Conservation (phyloP, 1,140 invertebrate species). For the Venturia canescens region DNA sequence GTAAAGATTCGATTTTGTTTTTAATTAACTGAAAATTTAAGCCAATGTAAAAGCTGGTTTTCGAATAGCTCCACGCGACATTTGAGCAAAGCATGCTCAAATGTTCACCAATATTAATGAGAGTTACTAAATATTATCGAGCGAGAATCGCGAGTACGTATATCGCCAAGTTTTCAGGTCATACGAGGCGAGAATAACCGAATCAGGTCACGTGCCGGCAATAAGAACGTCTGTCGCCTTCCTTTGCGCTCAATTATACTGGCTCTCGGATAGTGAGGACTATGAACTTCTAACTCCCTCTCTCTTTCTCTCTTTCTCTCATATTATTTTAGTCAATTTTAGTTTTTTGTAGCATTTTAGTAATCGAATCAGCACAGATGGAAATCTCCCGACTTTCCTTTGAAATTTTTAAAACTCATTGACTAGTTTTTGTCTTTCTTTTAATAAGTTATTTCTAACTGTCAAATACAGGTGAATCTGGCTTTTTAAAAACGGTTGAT, state of each 20-base stretch:
- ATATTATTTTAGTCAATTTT: neutral
- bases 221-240: conserved; percentile 32
- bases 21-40: no score
- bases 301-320: neutral
- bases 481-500: no score
- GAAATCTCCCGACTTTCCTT: no score
- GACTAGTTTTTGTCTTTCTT: no score
- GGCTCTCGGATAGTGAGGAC: conserved; percentile 16
- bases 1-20: no score
- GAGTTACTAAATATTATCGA: conserved; percentile 7
- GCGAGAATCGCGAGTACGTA: neutral
- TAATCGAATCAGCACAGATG: no score
- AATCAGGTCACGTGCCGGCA: conserved; percentile 25
- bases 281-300: neutral
- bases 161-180: conserved; percentile 16
- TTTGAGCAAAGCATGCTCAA: neutral
- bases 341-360: no score
- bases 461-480: no score
- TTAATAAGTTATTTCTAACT: no score
- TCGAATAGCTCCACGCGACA: neutral
- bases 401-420: no score
- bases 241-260: conserved; percentile 27
- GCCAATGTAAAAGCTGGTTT: neutral
- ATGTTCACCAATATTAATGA: neutral
- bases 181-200: conserved; percentile 20